Conservation (phyloP, 1,140 invertebrate genomes). For the Vollenhovia emeryi region DNA sequence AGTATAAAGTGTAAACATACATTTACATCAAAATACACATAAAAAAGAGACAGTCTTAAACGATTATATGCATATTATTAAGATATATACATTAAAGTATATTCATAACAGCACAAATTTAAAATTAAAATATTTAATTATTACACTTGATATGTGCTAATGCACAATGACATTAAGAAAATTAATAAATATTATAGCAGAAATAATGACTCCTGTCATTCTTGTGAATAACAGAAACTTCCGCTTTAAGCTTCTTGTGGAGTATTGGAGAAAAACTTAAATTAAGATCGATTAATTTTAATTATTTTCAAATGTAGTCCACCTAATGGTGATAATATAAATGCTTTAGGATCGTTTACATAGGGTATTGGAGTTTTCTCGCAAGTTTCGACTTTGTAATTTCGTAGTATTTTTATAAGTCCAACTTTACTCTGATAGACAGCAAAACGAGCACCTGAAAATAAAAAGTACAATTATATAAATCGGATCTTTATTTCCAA, state of each 20-base stretch:
- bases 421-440: conserved; percentile 84
- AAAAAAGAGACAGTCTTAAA: too few species aligned
- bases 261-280: neutral
- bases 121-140: neutral
- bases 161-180: neutral
- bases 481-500: neutral
- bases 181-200: neutral
- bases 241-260: neutral
- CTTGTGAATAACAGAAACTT: neutral
- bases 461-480: neutral
- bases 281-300: conserved; percentile 46
- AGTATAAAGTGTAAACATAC: too few species aligned
- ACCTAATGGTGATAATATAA: conserved; percentile 67
- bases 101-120: too few species aligned
- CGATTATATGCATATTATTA: too few species aligned
- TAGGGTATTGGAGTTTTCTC: conserved; percentile 76
- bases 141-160: neutral
- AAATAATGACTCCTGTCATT: neutral
- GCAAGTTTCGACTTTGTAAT: conserved; percentile 78
- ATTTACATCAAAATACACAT: too few species aligned
- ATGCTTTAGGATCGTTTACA: conserved; percentile 84
- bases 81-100: too few species aligned
- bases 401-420: conserved; percentile 81
- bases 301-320: conserved; percentile 73
- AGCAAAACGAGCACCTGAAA: conserved; percentile 81